A percentile compares a stretch with the other conserved stretches of the same genome.
These are phyloP conservation scores for Neosilurus mollespiculum DNA, from an alignment of 2,797 vertebrate species.

Conservation along the genomic window DNA sequence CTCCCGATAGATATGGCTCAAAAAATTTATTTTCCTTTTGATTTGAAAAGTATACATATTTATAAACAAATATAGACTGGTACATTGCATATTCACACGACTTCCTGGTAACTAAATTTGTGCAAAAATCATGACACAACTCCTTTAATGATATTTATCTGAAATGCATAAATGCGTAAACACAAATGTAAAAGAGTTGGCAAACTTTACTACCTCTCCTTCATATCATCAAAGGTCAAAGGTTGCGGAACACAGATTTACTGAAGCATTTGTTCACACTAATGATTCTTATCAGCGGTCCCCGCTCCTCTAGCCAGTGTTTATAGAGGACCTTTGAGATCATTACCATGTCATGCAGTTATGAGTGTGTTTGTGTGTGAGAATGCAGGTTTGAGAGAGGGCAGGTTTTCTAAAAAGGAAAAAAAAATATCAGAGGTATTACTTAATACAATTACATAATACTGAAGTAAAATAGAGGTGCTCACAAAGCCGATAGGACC, in stretches of 20 bases:
- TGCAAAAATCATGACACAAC: too few relatives aligned
- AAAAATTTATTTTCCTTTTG: too few relatives aligned
- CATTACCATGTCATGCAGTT: constrained; percentile 53
- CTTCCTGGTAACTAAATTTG: too few relatives aligned
- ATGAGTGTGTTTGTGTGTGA: neutral
- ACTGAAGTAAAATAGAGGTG: neutral
- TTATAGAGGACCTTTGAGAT: constrained; percentile 59
- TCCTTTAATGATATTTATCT: too few relatives aligned
- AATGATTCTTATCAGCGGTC: constrained; percentile 46
- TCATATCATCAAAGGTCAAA: constrained; percentile 35
- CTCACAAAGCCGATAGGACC: neutral
- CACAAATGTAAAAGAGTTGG: too few relatives aligned
- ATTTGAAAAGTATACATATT: too few relatives aligned
- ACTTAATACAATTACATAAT: neutral
- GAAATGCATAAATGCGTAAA: too few relatives aligned
- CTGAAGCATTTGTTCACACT: constrained; percentile 26
- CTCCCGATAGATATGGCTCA: too few relatives aligned
- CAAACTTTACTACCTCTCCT: neutral
- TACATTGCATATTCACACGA: too few relatives aligned
- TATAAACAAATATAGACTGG: too few relatives aligned
- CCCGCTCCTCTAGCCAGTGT: constrained; percentile 51
- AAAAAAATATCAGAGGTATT: neutral
- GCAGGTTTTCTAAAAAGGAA: neutral
- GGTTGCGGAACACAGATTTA: constrained; percentile 25
- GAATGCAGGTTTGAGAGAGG: neutral